These are phyloP conservation scores for Nerophis ophidion DNA, from an alignment of 2,113 vertebrate species.

Conservation along the genomic window DNA sequence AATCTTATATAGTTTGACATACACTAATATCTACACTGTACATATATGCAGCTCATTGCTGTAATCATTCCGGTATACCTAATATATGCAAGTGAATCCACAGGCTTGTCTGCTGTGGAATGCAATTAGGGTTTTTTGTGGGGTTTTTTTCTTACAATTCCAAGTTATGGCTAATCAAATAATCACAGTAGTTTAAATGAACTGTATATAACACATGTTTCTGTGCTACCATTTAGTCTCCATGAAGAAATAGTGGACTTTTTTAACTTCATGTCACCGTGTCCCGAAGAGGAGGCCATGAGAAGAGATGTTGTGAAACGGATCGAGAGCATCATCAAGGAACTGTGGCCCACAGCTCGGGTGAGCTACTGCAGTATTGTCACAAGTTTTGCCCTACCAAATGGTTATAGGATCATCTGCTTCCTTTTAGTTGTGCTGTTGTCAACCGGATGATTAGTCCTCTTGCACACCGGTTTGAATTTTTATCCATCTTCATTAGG, in stretches of 20 bases:
- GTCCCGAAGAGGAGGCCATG: constrained; percentile 93
- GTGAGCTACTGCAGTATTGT: constrained; percentile 56
- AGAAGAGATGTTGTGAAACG: constrained; percentile 89
- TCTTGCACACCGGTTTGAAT: no score
- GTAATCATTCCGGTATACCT: no score
- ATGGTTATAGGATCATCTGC: no score
- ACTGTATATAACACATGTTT: not conserved
- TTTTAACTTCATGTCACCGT: constrained; percentile 95
- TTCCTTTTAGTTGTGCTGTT: no score
- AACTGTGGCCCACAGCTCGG: constrained; percentile 90
- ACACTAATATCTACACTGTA: no score
- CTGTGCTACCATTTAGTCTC: constrained; percentile 66
- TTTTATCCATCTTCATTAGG: no score
- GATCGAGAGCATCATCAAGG: constrained; percentile 89
- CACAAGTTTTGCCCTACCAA: no score
- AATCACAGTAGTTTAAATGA: not conserved
- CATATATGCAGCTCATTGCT: no score
- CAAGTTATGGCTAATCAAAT: not conserved
- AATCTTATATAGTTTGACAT: no score
- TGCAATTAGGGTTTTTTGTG: not conserved
- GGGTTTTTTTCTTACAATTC: not conserved
- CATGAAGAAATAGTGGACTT: constrained; percentile 98
- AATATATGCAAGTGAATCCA: not conserved
- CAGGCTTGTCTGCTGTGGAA: not conserved
- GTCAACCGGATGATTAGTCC: no score